A percentile compares a stretch with the other conserved stretches of the same genome.
These are phyloP conservation scores for Megaceryle maxima DNA, from an alignment of 2,113 vertebrate genomes.

Conservation along the genomic window DNA sequence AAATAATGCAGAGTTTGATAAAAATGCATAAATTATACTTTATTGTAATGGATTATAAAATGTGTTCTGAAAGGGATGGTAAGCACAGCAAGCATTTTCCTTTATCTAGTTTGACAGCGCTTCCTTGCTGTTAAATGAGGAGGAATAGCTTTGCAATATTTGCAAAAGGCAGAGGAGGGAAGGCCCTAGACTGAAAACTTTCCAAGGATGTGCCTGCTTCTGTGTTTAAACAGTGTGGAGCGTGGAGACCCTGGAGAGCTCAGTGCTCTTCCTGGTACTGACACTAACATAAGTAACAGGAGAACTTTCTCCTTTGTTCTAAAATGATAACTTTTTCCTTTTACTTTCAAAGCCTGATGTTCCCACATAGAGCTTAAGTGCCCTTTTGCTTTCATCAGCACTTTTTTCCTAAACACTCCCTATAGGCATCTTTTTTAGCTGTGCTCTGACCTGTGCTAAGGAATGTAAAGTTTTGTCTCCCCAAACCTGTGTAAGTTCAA, in stretches of 20 bases:
- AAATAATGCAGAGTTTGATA: conserved; percentile 60
- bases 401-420: neutral
- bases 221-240: neutral
- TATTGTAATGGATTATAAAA: conserved; percentile 55
- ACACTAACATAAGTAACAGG: neutral
- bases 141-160: neutral
- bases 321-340: neutral
- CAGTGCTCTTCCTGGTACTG: neutral
- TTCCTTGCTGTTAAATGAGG: conserved; percentile 27
- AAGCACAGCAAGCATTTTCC: conserved; percentile 46
- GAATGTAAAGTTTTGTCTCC: neutral
- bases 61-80: conserved; percentile 39
- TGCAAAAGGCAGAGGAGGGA: neutral
- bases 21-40: conserved; percentile 69
- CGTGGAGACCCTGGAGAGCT: neutral
- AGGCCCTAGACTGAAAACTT: neutral
- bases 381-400: neutral
- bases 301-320: neutral
- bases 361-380: neutral
- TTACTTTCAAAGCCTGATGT: neutral
- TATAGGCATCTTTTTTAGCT: neutral
- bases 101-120: conserved; percentile 1
- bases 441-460: neutral
- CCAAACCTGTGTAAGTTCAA: neutral
- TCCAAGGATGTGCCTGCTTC: neutral